Conservation (phyloP, 2,888 invertebrate genomes). For the Parthenolecanium corni region DNA sequence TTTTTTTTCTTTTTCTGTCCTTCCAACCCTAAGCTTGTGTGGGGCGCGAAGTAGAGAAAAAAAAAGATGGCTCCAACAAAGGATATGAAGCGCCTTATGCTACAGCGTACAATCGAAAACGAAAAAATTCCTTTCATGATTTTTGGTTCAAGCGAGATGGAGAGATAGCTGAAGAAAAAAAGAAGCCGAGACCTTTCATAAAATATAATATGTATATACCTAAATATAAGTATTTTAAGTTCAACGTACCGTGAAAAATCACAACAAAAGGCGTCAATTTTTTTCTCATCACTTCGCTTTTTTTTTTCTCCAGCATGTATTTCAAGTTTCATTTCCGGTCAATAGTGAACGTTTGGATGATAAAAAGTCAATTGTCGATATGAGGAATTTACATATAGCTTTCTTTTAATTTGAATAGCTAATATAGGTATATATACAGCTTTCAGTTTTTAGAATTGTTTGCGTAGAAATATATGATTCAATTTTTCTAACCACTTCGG, state of each 20-base stretch:
- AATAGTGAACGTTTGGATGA: not conserved
- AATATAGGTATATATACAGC: no score
- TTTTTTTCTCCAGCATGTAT: not conserved
- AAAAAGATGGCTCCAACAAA: not conserved
- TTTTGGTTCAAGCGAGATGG: not conserved
- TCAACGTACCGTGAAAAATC: slow-evolving; percentile 16
- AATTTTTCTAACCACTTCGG: no score
- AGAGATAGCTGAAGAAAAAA: not conserved
- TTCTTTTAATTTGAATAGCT: no score
- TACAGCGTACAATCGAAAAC: not conserved
- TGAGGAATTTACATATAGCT: no score
- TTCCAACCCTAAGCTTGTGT: not conserved
- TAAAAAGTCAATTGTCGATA: no score
- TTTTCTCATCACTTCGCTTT: no score
- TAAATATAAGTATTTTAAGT: not conserved
- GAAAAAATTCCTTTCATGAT: not conserved
- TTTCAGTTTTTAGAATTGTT: no score
- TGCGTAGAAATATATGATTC: no score
- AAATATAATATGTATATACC: no score
- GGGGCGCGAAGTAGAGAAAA: no score
- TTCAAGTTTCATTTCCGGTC: not conserved
- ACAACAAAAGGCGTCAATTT: not conserved
- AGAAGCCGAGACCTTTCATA: not conserved
- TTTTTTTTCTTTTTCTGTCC: not conserved
- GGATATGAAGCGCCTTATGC: not conserved